Evolutionary conservation across 1,140 invertebrate species (phyloP).

Genomic region (Stegodyphus dumicola): DNA sequence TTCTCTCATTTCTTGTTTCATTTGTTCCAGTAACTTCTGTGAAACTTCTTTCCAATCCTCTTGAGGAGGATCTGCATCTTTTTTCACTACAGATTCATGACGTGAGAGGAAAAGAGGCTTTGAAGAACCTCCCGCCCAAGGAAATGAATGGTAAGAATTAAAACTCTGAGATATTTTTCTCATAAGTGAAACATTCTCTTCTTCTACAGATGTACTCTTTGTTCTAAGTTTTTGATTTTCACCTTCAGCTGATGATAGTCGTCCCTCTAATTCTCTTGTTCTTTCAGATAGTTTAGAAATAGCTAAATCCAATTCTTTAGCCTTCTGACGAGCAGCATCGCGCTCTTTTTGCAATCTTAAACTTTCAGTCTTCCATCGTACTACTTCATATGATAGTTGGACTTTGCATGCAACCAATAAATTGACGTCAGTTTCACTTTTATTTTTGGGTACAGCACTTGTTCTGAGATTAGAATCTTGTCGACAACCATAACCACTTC

Average conservation of each 20-base stretch:
- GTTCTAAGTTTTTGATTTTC: conserved; percentile 30
- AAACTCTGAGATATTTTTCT: conserved; percentile 11
- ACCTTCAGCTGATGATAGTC: conserved; percentile 8
- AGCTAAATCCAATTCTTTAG: conserved; percentile 24
- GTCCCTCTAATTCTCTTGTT: conserved; percentile 32
- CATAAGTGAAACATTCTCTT: background rate
- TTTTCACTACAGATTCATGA: background rate
- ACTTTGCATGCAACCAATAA: conserved; percentile 36
- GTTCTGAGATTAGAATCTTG: background rate
- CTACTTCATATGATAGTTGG: conserved; percentile 47
- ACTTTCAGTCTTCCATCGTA: conserved; percentile 51
- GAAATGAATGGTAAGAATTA: conserved; percentile 28
- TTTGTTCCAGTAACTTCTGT: conserved; percentile 31
- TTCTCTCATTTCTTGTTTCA: conserved; percentile 48
- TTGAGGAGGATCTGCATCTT: background rate
- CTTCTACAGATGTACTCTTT: background rate
- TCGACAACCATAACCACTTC: conserved; percentile 9
- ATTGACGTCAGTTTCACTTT: conserved; percentile 21
- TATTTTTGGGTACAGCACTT: background rate
- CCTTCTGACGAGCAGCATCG: conserved; percentile 4
- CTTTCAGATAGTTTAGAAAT: background rate
- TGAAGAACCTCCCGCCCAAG: conserved; percentile 1
- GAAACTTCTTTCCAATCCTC: conserved; percentile 35
- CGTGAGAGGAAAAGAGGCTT: background rate
- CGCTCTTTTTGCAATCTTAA: conserved; percentile 30